These are phyloP conservation scores for Octopus bimaculoides DNA, from an alignment of 1,140 invertebrate genomes.

Conservation along the genomic window DNA sequence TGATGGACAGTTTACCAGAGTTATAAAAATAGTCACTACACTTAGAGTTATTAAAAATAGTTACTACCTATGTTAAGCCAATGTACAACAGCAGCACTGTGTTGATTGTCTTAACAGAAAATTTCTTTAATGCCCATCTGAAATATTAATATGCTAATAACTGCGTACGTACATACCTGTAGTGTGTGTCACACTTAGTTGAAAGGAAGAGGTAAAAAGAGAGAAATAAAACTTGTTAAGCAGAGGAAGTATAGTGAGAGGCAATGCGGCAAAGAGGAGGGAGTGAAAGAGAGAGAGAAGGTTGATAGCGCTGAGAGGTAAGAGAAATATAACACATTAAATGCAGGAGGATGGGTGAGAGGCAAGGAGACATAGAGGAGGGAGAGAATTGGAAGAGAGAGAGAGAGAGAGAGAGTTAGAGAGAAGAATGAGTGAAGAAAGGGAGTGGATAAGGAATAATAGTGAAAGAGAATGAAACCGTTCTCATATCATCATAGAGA, in stretches of 20 bases:
- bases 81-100: no score
- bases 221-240: neutral
- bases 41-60: no score
- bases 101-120: no score
- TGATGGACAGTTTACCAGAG: no score
- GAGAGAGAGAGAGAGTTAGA: neutral
- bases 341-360: neutral
- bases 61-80: no score
- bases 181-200: neutral
- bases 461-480: neutral
- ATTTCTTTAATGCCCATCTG: no score
- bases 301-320: neutral
- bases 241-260: neutral
- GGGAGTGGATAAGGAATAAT: neutral
- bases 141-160: no score
- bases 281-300: neutral
- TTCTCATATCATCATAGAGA: no score
- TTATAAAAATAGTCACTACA: no score
- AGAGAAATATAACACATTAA: neutral
- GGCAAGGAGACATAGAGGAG: neutral
- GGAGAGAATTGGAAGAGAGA: neutral
- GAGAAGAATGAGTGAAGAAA: neutral
- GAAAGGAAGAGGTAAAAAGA: neutral
- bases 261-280: neutral
- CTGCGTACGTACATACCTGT: no score